Percentiles rank a stretch among this genome's conserved stretches.
Evolutionary conservation across 1,140 invertebrate genomes (phyloP).

Genomic region (Drosophila grimshawi): DNA sequence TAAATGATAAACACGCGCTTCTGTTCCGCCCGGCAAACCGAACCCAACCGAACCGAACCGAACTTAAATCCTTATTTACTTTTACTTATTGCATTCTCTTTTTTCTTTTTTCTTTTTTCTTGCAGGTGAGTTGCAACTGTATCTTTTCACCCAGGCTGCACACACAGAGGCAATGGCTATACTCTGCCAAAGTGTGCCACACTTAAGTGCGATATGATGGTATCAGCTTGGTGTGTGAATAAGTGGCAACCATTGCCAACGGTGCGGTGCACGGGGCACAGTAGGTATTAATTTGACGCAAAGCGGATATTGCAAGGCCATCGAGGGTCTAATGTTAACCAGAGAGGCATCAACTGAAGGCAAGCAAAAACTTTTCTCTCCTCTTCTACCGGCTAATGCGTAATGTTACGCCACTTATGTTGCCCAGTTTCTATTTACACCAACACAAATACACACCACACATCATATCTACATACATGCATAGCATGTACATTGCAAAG

Average conservation of each 20-base stretch:
- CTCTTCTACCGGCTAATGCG: slow-evolving; percentile 40
- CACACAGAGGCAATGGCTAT: slow-evolving; percentile 12
- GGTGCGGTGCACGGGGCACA: slow-evolving; percentile 20
- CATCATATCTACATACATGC: no score
- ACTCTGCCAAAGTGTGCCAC: slow-evolving; percentile 9
- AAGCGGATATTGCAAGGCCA: slow-evolving; percentile 39
- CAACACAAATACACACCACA: not conserved
- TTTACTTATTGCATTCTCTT: slow-evolving; percentile 11
- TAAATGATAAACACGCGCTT: slow-evolving; percentile 74
- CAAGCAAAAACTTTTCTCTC: slow-evolving; percentile 19
- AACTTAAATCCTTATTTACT: slow-evolving; percentile 28
- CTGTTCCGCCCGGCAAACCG: not conserved
- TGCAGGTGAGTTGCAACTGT: slow-evolving; percentile 67
- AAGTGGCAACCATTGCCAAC: no score
- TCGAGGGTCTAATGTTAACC: slow-evolving; percentile 27
- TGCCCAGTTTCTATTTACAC: slow-evolving; percentile 5
- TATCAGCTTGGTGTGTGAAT: slow-evolving; percentile 19
- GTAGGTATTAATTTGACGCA: slow-evolving; percentile 57
- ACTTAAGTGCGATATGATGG: slow-evolving; percentile 44
- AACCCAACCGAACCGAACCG: not conserved
- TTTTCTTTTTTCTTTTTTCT: slow-evolving; percentile 37
- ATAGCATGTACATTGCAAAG: not conserved
- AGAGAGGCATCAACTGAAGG: slow-evolving; percentile 7
- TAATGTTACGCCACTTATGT: slow-evolving; percentile 62
- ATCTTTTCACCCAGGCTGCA: slow-evolving; percentile 4